Conservation (phyloP, 2,797 vertebrate species). For the Pipistrellus nathusii region DNA sequence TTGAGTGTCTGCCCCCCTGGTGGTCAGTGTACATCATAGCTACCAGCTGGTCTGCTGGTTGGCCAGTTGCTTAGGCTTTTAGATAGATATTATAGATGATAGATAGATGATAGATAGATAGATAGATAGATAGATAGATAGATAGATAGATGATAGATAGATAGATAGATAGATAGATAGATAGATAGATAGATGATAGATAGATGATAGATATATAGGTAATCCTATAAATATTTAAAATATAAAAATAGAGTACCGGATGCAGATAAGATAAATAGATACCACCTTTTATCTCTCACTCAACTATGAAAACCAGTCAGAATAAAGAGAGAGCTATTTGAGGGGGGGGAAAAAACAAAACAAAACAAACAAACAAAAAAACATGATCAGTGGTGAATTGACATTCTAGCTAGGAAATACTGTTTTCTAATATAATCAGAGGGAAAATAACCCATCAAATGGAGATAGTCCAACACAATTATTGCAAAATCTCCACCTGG, state of each 20-base stretch:
- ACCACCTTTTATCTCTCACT: not conserved
- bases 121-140: no score
- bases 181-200: no score
- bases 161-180: no score
- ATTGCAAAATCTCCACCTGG: slow-evolving; percentile 23
- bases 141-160: no score
- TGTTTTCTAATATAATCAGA: slow-evolving; percentile 44
- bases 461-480: slow-evolving; percentile 37
- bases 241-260: not conserved
- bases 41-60: no score
- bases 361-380: not conserved
- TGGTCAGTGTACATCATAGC: no score
- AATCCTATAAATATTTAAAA: not conserved
- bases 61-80: no score
- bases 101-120: no score
- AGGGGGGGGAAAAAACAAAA: not conserved
- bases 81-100: no score
- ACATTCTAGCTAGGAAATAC: not conserved
- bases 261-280: not conserved
- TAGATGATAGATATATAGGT: no score
- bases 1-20: no score
- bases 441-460: slow-evolving; percentile 41
- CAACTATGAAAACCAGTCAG: not conserved
- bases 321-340: not conserved
- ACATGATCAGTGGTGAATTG: not conserved